These are phyloP conservation scores for Netta rufina DNA, from an alignment of 2,797 vertebrate genomes.

Conservation along the genomic window DNA sequence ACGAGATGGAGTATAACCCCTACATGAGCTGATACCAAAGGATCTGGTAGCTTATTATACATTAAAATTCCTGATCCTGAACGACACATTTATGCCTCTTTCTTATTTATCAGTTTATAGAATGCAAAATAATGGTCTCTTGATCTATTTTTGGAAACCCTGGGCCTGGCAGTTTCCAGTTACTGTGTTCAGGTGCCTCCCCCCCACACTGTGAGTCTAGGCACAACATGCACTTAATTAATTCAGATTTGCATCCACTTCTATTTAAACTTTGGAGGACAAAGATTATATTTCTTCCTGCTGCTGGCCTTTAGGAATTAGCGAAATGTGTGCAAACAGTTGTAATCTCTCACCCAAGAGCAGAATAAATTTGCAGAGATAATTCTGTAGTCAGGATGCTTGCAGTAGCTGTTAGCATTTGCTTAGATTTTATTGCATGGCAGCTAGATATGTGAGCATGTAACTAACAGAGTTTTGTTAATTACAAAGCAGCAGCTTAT, in stretches of 20 bases:
- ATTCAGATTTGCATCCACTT: neutral
- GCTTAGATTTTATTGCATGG: constrained; percentile 13
- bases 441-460: neutral
- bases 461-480: constrained; percentile 8
- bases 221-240: neutral
- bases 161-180: neutral
- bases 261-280: neutral
- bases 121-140: neutral
- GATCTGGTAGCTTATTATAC: neutral
- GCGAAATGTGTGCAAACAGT: constrained; percentile 39
- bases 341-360: constrained; percentile 2
- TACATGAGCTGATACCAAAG: neutral
- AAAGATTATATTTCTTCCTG: neutral
- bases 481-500: constrained; percentile 21
- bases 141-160: neutral
- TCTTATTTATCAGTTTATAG: neutral
- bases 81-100: neutral
- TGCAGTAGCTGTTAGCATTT: constrained; percentile 28
- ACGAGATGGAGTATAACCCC: neutral
- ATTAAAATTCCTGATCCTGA: neutral
- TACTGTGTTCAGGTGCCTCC: neutral
- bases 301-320: constrained; percentile 6
- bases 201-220: neutral
- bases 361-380: constrained; percentile 37
- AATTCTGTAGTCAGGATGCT: constrained; percentile 23